Percentiles rank a stretch among this genome's conserved stretches.
These are phyloP conservation scores for Drosophila tsacasi DNA, from an alignment of 1,140 invertebrate species.

Conservation along the genomic window DNA sequence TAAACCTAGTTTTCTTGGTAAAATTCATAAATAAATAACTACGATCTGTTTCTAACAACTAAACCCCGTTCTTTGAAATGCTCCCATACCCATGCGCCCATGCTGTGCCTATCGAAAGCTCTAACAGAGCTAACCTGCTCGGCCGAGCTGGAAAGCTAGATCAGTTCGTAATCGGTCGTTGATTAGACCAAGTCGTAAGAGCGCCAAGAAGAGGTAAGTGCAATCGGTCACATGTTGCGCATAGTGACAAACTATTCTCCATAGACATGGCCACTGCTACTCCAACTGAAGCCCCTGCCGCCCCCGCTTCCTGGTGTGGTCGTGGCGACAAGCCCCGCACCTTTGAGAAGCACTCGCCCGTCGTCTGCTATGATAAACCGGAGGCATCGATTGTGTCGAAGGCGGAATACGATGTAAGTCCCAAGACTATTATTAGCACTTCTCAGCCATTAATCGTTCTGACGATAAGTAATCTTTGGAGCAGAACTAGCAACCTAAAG, in stretches of 20 bases:
- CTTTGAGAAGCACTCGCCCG: slow-evolving; percentile 64
- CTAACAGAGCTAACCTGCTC: not conserved
- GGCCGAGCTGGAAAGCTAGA: not conserved
- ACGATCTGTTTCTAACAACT: slow-evolving; percentile 40
- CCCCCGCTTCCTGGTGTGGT: slow-evolving; percentile 63
- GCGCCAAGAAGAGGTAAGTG: not conserved
- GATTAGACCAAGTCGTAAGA: not conserved
- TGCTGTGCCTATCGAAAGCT: slow-evolving; percentile 28
- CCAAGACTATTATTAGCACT: not conserved
- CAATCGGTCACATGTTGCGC: not conserved
- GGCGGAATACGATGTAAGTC: slow-evolving; percentile 74
- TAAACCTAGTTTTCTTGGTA: slow-evolving; percentile 23
- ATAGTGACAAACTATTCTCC: not conserved
- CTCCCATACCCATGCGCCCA: slow-evolving; percentile 4
- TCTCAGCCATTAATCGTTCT: not conserved
- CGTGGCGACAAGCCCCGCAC: slow-evolving; percentile 60
- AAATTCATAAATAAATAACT: slow-evolving; percentile 43
- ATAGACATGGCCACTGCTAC: slow-evolving; percentile 31
- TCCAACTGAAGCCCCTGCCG: slow-evolving; percentile 12
- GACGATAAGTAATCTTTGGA: not conserved
- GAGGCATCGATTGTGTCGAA: slow-evolving; percentile 71
- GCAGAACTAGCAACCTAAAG: not conserved
- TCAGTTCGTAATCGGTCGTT: slow-evolving; percentile 7
- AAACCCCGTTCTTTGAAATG: slow-evolving; percentile 1
- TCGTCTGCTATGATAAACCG: slow-evolving; percentile 85